phyloP scores from a whole-genome alignment of 2,888 invertebrate species.

The Diaprepes abbreviatus region DNA sequence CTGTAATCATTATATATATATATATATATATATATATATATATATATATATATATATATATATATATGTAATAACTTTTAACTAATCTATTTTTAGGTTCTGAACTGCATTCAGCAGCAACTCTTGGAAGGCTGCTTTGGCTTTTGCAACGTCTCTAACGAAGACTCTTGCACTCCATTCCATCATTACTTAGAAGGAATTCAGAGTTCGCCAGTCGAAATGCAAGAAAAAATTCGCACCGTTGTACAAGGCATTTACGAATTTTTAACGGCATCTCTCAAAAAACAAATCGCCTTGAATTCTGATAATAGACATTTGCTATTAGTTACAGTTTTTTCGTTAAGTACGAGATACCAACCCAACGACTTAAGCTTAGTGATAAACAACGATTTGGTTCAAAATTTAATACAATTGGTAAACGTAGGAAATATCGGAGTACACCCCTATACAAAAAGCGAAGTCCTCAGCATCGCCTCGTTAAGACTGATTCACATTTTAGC shows the following conservation, averaged over 20 bases:
- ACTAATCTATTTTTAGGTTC: constrained; percentile 54
- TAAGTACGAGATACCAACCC: constrained; percentile 71
- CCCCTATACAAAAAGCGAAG: constrained; percentile 58
- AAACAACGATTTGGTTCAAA: constrained; percentile 69
- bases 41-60: no score
- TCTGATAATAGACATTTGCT: constrained; percentile 66
- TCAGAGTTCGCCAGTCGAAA: constrained; percentile 68
- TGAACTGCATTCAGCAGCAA: constrained; percentile 69
- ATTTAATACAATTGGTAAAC: constrained; percentile 64
- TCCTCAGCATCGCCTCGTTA: constrained; percentile 68
- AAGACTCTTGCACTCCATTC: constrained; percentile 66
- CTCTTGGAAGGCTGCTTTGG: constrained; percentile 72
- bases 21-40: no score
- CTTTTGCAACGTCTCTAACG: constrained; percentile 64
- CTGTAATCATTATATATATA: no score
- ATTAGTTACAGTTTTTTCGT: constrained; percentile 70
- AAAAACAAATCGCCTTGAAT: constrained; percentile 56
- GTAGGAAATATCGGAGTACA: constrained; percentile 28
- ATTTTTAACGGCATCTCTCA: constrained; percentile 68
- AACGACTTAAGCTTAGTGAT: constrained; percentile 73
- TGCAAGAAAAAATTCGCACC: constrained; percentile 70
- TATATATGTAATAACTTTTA: no score
- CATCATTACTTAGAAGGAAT: constrained; percentile 74
- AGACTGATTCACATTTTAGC: constrained; percentile 72
- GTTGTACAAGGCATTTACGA: constrained; percentile 71